Base-by-base conservation (phyloP, 30 jellyfish, hydroid and myxozoan species). In the Haliclystus octoradiatus region DNA sequence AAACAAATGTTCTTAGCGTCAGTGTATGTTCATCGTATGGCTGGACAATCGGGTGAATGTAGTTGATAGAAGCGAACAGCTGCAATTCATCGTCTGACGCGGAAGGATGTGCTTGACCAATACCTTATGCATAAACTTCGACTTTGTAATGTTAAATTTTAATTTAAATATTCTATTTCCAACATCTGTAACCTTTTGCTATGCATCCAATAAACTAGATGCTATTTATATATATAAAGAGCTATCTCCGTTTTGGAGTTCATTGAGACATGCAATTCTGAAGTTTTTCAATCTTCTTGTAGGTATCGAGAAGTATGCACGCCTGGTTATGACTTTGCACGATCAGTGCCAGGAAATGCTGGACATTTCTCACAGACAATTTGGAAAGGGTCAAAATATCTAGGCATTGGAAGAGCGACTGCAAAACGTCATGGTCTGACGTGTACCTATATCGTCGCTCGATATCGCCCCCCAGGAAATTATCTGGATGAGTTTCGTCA, bases 381-480 rank as follows among this genome's bases (percentile, higher is more conserved):
- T 40, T 40, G 57, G 57, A 40, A 40, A 40, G 19, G 19, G 9
- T 40, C 57, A 9, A 40, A 40, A 40, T 40, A 5, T 40, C 57
- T 40, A 5, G 57, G 57, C 9, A 40, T 63, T 3, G 72, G 40
- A 26, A 63, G 40, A 28, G 40, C 40, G 46, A 26, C 40, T 22
- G 3, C 40, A 22, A 63, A 63, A n/a, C 51, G 40, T 22, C 1
- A 32, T 26, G 62, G 32, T 23, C 51, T 63, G 4, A 63, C 32
- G 62, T 80, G 93, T 71, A 80, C 93, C 7, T 80, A 80, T 52
- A 57, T 71, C 14, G 84, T 73, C 7, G 84, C 77, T 22, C 84
- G 93, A 19, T 80, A 80, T 65, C 32, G 93, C n/a, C 84, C 93
- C 2, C 81, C 85, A 22, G 84, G 93, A 33, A 40, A 40, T 40